Evolutionary conservation across 2,888 invertebrate species (phyloP).

Genomic region (Parelbella ahira): DNA sequence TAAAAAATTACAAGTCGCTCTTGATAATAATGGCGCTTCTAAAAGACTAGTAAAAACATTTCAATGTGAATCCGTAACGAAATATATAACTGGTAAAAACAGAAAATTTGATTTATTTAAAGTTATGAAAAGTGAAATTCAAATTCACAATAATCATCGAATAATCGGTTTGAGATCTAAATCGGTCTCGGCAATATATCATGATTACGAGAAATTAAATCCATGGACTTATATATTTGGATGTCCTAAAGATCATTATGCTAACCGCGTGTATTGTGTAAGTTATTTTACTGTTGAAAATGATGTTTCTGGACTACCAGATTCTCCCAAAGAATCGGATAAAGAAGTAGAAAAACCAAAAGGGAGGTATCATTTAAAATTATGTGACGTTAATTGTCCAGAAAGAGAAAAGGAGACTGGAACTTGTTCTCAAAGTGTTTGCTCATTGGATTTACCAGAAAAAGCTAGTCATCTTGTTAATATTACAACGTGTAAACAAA

Average conservation of each 20-base stretch:
- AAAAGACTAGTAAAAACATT: no score
- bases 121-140: constrained; percentile 41
- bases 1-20: no score
- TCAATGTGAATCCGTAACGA: no score
- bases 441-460: constrained; percentile 44
- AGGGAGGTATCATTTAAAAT: constrained; percentile 30
- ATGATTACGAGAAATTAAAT: constrained; percentile 37
- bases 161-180: constrained; percentile 40
- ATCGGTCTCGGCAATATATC: constrained; percentile 43
- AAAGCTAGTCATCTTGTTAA: constrained; percentile 38
- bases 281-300: constrained; percentile 59
- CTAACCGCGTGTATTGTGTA: constrained; percentile 54
- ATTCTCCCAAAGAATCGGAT: constrained; percentile 27
- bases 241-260: constrained; percentile 37
- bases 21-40: no score
- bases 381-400: constrained; percentile 42
- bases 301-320: constrained; percentile 29
- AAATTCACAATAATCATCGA: constrained; percentile 9
- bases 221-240: constrained; percentile 56
- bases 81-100: no score
- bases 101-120: constrained; percentile 11
- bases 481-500: constrained; percentile 47
- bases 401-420: constrained; percentile 29
- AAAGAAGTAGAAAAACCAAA: constrained; percentile 8
- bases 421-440: constrained; percentile 37